phyloP scores from a whole-genome alignment of 2,797 vertebrate species.

The Bradypus variegatus region DNA sequence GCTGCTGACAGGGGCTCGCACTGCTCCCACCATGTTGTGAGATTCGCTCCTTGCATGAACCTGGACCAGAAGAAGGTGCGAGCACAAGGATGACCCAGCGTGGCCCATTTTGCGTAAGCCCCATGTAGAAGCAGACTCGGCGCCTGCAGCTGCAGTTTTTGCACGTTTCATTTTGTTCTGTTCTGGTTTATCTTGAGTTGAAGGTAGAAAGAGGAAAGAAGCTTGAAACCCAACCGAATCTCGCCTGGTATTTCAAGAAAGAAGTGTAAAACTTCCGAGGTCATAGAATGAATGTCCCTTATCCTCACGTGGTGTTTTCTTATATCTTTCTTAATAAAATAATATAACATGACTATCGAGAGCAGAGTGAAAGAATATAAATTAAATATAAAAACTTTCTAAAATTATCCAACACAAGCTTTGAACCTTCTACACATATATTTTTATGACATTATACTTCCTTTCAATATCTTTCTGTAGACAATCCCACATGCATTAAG shows the following conservation, averaged over 20 bases:
- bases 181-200: background rate
- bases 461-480: background rate
- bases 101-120: background rate
- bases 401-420: background rate
- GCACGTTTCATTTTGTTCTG: no score
- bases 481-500: background rate
- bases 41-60: accelerated
- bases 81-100: accelerated
- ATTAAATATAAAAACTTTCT: background rate
- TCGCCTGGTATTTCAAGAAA: background rate
- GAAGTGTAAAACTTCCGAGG: background rate
- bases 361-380: background rate
- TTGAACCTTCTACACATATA: background rate
- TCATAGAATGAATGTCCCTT: background rate
- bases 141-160: accelerated
- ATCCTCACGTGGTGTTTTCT: background rate
- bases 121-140: accelerated
- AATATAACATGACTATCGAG: background rate
- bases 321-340: slow-evolving; percentile 27
- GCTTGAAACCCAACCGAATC: background rate
- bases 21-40: background rate
- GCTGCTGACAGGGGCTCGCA: background rate
- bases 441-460: background rate
- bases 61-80: no score
- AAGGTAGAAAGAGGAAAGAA: background rate